Base-by-base conservation (phyloP, 2,888 invertebrate species). In the Muschampia plurimacula region DNA sequence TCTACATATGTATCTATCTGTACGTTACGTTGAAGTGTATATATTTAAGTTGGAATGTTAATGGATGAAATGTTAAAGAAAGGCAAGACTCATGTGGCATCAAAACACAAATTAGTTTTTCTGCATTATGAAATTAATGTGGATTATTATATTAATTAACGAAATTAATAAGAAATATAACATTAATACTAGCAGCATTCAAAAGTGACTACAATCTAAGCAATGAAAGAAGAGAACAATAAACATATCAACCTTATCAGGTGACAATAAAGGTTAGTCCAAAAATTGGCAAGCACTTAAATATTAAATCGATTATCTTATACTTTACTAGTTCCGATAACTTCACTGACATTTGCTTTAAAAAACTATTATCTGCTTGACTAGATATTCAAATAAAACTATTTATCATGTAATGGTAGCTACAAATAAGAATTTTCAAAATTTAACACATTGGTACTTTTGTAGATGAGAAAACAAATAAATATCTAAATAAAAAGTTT, bases 281-380 rank as follows among this genome's bases (percentile, higher is more conserved):
- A 91, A 92, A 91, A 89, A 90, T 85, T 88, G 91, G 89, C 91
- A 92, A 92, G 91, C 88, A 82, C 91, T 92, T 92, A 93, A 83
- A 89, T 82, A 89, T 86, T 90, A 86, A 88, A 85, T 84, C 84
- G 84, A 86, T 89, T 90, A 89, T 88, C 93, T 93, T 92, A 93
- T 81, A 83, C 78, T 87, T 90, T 89, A 89, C 87, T 87, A 91
- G 93, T 89, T 91, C 93, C 81, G 93, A 88, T 91, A 86, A 89
- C 90, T 82, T 84, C 92, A 93, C 93, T 90, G 89, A 92, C 93
- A 93, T 93, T 93, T 93, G 80, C 83, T 84, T 84, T 83, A 75
- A 88, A 59, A 85, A 81, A 78, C 76, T 22, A 2, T 79, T 80
- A 81, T 82, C 82, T 83, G 82, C 82, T 88, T 91, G 92, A 92